A percentile compares a stretch with the other conserved stretches of the same genome.
Conservation (phyloP, 2,113 vertebrate genomes). For the Callopanchax toddi region DNA sequence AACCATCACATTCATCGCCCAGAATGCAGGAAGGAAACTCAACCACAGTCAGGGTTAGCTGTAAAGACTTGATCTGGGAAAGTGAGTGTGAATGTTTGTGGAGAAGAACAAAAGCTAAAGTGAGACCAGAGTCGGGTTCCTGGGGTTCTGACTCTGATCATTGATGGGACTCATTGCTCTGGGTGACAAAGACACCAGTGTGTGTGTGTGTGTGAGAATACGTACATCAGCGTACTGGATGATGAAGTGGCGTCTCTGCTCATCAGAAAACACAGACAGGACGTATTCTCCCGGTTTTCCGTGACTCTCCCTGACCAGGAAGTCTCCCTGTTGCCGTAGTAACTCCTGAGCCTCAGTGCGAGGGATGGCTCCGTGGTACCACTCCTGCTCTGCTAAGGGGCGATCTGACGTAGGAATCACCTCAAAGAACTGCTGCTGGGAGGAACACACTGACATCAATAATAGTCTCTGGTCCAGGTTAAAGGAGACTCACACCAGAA, state of each 20-base stretch:
- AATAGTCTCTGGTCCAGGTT: too few relatives aligned
- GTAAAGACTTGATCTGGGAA: too few relatives aligned
- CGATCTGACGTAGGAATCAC: slow-evolving; percentile 90
- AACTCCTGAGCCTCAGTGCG: slow-evolving; percentile 96
- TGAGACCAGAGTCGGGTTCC: too few relatives aligned
- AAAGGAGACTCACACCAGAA: too few relatives aligned
- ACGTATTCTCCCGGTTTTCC: slow-evolving; percentile 99
- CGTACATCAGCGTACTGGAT: slow-evolving; percentile 95
- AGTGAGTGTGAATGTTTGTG: too few relatives aligned
- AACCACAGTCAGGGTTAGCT: too few relatives aligned
- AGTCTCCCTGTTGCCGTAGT: slow-evolving; percentile 95
- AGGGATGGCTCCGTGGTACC: slow-evolving; percentile 98
- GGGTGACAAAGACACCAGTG: too few relatives aligned
- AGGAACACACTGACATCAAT: neutral
- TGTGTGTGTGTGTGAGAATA: slow-evolving; percentile 14
- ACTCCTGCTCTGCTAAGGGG: slow-evolving; percentile 92
- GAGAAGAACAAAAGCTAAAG: too few relatives aligned
- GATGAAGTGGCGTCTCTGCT: slow-evolving; percentile 96
- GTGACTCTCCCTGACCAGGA: slow-evolving; percentile 96
- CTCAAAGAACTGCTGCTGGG: slow-evolving; percentile 85
- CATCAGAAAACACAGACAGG: slow-evolving; percentile 96
- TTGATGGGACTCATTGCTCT: too few relatives aligned
- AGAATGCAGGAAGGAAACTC: too few relatives aligned
- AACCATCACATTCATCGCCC: too few relatives aligned
- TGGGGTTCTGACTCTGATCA: too few relatives aligned